These are phyloP conservation scores for Agrochola litura DNA, from an alignment of 2,888 invertebrate species.

Conservation along the genomic window DNA sequence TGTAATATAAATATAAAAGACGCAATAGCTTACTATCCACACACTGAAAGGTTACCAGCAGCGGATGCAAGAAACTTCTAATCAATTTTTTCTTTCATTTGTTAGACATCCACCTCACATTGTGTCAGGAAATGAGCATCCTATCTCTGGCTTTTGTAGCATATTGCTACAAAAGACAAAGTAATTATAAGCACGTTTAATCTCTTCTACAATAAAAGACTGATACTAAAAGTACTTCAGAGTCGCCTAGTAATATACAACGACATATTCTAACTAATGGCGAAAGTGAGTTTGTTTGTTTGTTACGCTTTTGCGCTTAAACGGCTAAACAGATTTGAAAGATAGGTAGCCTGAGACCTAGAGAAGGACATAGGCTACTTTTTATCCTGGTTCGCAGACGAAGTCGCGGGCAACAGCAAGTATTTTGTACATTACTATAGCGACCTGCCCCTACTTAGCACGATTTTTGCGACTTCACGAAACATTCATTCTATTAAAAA, in stretches of 20 bases:
- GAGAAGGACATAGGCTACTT: too few relatives aligned
- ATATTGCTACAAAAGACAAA: neutral
- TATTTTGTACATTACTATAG: too few relatives aligned
- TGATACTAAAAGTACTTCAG: neutral
- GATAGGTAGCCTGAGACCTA: too few relatives aligned
- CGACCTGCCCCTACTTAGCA: too few relatives aligned
- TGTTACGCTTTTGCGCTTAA: too few relatives aligned
- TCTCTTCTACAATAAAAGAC: neutral
- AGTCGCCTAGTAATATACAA: neutral
- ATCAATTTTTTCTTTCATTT: conserved; percentile 4
- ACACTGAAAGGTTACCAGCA: neutral
- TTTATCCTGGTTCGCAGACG: too few relatives aligned
- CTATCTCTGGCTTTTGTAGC: neutral
- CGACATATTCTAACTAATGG: too few relatives aligned
- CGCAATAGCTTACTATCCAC: neutral
- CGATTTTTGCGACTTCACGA: too few relatives aligned
- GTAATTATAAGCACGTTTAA: neutral
- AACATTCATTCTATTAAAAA: too few relatives aligned
- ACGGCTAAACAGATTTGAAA: too few relatives aligned
- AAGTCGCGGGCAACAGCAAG: too few relatives aligned
- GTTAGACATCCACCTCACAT: conserved; percentile 2
- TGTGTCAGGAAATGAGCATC: conserved; percentile 41
- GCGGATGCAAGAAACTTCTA: neutral
- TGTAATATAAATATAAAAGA: neutral
- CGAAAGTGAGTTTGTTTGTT: too few relatives aligned